Conservation (phyloP, 64 coral and sea anemone species). For the Stichodactyla mertensii region DNA sequence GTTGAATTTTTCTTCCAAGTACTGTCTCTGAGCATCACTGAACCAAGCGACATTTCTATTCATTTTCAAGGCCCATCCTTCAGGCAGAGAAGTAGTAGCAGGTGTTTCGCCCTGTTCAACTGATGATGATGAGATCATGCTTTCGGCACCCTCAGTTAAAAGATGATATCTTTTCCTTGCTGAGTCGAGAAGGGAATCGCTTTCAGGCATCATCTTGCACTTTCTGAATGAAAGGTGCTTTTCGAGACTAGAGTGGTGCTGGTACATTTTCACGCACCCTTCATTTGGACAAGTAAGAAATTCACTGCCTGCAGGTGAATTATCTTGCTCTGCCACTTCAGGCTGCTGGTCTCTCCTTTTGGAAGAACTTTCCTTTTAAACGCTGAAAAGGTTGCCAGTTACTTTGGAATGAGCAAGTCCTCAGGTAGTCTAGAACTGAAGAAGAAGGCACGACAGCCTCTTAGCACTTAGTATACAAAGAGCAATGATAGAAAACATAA, state of each 20-base stretch:
- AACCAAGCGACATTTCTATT: conserved; percentile 36
- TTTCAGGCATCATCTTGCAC: conserved; percentile 35
- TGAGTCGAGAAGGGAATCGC: conserved; percentile 24
- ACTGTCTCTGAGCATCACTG: conserved; percentile 39
- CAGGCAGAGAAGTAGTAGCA: background rate
- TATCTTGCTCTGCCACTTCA: background rate
- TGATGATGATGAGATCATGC: background rate
- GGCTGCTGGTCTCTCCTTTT: background rate
- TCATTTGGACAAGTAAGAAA: background rate
- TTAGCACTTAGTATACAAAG: too few species aligned
- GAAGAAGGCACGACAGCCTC: conserved; percentile 21
- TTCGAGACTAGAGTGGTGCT: conserved; percentile 33
- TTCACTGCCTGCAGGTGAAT: conserved; percentile 27
- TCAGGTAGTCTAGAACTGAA: background rate
- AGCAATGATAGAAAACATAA: too few species aligned
- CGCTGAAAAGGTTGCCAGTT: too few species aligned
- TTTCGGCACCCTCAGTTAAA: background rate
- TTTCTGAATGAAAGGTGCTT: conserved; percentile 37
- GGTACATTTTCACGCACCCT: conserved; percentile 36
- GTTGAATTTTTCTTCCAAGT: conserved; percentile 69
- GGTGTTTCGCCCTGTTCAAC: background rate
- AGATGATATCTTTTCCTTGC: conserved; percentile 33
- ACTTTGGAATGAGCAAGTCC: too few species aligned
- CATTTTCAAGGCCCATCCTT: conserved; percentile 41
- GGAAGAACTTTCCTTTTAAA: too few species aligned